Evolutionary conservation across 2,797 vertebrate genomes (phyloP).

Genomic region (Paguma larvata): DNA sequence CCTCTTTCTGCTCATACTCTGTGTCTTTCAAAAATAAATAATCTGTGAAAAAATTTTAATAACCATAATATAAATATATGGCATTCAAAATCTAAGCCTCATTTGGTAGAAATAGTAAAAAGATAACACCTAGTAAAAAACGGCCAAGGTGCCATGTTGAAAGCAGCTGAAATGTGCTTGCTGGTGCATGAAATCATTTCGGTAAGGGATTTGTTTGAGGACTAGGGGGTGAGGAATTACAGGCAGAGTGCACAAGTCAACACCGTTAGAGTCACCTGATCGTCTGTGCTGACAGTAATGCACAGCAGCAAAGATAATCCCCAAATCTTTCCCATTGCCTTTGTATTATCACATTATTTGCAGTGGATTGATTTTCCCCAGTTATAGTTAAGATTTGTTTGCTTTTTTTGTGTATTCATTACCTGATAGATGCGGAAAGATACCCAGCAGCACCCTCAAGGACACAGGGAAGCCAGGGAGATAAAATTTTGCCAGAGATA

Average conservation of each 20-base stretch:
- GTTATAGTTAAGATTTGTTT: slow-evolving; percentile 8
- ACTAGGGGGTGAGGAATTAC: not conserved
- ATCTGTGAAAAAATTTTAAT: too few species aligned
- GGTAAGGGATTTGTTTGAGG: not conserved
- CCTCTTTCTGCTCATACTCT: too few species aligned
- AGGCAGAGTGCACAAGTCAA: not conserved
- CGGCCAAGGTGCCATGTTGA: not conserved
- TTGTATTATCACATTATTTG: not conserved
- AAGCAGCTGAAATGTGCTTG: slow-evolving; percentile 32
- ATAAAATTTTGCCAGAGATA: not conserved
- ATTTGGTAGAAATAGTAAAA: slow-evolving; percentile 12
- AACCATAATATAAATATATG: not conserved
- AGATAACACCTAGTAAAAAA: not conserved
- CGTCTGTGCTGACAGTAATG: not conserved
- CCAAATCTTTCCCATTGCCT: slow-evolving; percentile 4
- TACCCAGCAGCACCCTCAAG: not conserved
- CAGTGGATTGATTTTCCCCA: slow-evolving; percentile 27
- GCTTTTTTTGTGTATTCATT: not conserved
- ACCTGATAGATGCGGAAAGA: not conserved
- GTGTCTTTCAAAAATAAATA: too few species aligned
- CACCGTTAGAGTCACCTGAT: not conserved
- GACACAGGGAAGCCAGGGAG: not conserved
- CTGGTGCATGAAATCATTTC: not conserved
- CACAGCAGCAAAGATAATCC: not conserved
- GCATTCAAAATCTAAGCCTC: slow-evolving; percentile 8